phyloP scores from a whole-genome alignment of 2,797 vertebrate genomes.

The Catamblyrhynchus diadema region DNA sequence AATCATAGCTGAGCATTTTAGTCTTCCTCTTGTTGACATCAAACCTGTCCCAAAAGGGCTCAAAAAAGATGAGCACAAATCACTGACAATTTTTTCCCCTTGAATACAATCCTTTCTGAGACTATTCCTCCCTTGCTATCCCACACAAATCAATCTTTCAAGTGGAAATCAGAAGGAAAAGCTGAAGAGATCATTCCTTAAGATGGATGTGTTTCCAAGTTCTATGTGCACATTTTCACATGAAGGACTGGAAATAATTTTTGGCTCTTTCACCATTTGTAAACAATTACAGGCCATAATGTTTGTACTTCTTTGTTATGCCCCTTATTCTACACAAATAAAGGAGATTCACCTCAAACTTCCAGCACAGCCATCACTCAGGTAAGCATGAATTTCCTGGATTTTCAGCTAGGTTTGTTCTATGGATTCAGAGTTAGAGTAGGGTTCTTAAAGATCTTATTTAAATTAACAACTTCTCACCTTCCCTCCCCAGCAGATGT shows the following conservation, averaged over 20 bases:
- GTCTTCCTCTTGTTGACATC: background rate
- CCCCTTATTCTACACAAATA: background rate
- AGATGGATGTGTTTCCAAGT: background rate
- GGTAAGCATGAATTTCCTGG: background rate
- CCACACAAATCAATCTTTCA: background rate
- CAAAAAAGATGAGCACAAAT: background rate
- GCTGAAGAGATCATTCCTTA: background rate
- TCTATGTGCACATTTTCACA: background rate
- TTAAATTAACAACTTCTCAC: conserved; percentile 43
- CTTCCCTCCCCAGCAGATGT: conserved; percentile 9
- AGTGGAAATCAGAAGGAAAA: background rate
- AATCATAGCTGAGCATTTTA: background rate
- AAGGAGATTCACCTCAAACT: background rate
- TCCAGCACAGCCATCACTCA: background rate
- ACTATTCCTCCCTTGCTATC: background rate
- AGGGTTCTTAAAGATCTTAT: background rate
- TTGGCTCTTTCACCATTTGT: background rate
- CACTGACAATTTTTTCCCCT: accelerated
- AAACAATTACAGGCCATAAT: background rate
- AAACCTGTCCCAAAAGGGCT: background rate
- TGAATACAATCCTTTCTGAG: background rate
- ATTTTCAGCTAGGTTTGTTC: background rate
- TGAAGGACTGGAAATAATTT: background rate
- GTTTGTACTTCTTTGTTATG: background rate
- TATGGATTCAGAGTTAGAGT: background rate